Base-by-base conservation (phyloP, 2,888 invertebrate genomes). In the Tachina grossa region DNA sequence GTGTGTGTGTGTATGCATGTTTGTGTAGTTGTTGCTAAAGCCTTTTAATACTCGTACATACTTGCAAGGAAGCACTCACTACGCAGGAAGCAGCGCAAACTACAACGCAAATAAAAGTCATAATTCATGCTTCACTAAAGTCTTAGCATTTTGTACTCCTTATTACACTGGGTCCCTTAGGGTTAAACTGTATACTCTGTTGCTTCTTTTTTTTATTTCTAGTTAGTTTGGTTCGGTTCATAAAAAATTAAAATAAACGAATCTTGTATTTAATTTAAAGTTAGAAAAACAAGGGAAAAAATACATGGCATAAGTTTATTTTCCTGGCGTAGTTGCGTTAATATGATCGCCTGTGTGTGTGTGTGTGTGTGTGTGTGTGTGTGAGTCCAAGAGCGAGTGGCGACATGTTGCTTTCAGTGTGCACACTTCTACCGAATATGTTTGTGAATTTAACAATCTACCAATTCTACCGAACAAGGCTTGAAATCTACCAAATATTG, bases 351-450 rank as follows among this genome's bases (percentile, higher is more conserved):
- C 11, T 49, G 16, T 45, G 11, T 11, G 19, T 51, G 45, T 13
- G 14, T 59, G 9, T 65, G 16, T 59, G 55, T 77, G 11, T 45
- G n/a, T 41, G 13, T 14, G 49, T 72, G 71, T 57, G 53, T 72
- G 68, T 74, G 43, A 69, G 51, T 49, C 55, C 43, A 71, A 66
- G 69, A 68, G 47, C 22, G 31, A 57, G 80, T 72, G 80, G 84
- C 80, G 84, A 84, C 80, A 84, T 84, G 84, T 84, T 84, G 80
- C 80, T 81, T n/a, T n/a, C n/a, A n/a, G n/a, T n/a, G n/a, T n/a
- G n/a, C n/a, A n/a, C n/a, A n/a, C n/a, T n/a, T n/a, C n/a, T n/a
- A n/a, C n/a, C n/a, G n/a, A n/a, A n/a, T n/a, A n/a, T n/a, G n/a
- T n/a, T n/a, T n/a, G n/a, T n/a, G n/a, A n/a, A n/a, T n/a, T n/a